Evolutionary conservation across 2,888 invertebrate genomes (phyloP), one percentile per base, ranked within the genome.

Genomic region (Trachelus stipa): DNA sequence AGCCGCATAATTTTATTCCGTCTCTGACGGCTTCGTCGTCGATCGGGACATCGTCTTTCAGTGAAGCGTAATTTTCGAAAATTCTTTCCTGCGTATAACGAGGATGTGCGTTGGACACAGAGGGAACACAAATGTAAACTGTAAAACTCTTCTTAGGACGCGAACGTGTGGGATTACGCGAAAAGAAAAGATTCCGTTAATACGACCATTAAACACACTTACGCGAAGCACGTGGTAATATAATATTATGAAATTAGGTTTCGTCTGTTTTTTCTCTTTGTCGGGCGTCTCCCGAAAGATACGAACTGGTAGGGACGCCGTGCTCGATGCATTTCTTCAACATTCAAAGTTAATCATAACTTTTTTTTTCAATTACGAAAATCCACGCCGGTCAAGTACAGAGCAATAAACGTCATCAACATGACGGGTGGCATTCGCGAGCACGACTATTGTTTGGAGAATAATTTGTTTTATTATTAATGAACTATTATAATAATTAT

Each of bases 291-390:
- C 71, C 31, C 34, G 31, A 33, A 30, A 34, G 35, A 74, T 34
- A 33, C 35, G 34, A 35, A 34, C 34, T 31, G 82, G 82, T 83
- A 86, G 85, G 85, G 86, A 87, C 86, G 86, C 85, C 86, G 85
- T 87, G 85, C 85, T 71, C 71, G 71, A 71, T 84, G 81, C 77
- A 80, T 77, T 85, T 82, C 69, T 40, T 73, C 77, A 68, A 74
- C 77, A 73, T 79, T 76, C 76, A 77, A 78, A 78, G 74, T 23
- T 56, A 23, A 56, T 23, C 2, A 11, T 1, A 71, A 30, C 11
- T n/a, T 12, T 31, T 23, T 56, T 23, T 56, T 56, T 56, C 23
- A 35, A 77, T 40, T 34, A 80, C 79, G 75, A 80, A 81, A 56
- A 83, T 76, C 56, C 75, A 81, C 73, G 79, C 78, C 79, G 82